Evolutionary conservation across 2,797 vertebrate genomes (phyloP), one percentile per base, ranked within the genome.

Genomic region (Paedocypris micromegethes): DNA sequence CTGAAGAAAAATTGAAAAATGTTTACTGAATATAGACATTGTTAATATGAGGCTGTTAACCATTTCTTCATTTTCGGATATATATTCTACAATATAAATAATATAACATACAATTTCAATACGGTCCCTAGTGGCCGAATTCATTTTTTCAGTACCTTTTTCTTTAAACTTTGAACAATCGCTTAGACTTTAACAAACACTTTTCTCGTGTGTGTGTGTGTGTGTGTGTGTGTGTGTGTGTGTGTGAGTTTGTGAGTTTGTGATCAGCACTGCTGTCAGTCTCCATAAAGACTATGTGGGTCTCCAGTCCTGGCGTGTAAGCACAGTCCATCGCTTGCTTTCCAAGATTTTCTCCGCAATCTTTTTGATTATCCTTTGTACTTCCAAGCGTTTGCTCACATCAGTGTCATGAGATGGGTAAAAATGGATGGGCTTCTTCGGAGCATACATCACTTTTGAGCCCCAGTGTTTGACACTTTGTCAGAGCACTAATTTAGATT

Each of bases 401-500:
- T 66, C 75, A 75, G 62, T 75, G 66, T 66, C 73, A 68, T 51
- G 56, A 67, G 61, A 75, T 66, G 48, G 67, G 47, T 81, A 79
- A 82, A 88, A 87, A 86, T 85, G 79, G 79, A 86, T 85, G 77
- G 81, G 77, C 45, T 79, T 76, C 73, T 78, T 76, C 74, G 65
- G 66, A 81, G 77, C 85, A 86, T 89, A 85, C 82, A 87, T 90
- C 87, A 88, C 81, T 83, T 86, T 88, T 89, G 78, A 82, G 72
- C 75, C 83, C 75, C 77, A 81, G 80, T 88, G 88, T 89, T 90
- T 90, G 89, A 88, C 89, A 88, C 84, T 85, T 88, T 88, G 86
- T 87, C 88, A 86, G 81, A 78, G 82, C 70, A 79, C 84, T 90
- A 83, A 91, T 90, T 87, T 88, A 87, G 88, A 90, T 89, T 87